Conservation (phyloP, 2,113 vertebrate genomes). For the Anser cygnoides region DNA sequence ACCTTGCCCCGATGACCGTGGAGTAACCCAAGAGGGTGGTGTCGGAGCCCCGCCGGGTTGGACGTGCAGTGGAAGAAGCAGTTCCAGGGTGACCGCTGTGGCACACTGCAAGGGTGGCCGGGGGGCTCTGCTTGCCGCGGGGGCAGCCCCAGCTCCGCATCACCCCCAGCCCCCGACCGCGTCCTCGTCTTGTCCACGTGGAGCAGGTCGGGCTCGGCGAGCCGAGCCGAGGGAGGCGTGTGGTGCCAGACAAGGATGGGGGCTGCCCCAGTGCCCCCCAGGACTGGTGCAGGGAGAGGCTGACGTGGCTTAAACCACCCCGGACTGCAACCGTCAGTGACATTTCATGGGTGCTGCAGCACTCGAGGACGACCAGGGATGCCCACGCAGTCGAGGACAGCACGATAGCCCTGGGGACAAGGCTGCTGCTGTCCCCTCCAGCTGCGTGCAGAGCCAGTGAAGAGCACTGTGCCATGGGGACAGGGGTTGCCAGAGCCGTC, state of each 20-base stretch:
- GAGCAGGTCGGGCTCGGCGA: not conserved
- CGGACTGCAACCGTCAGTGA: not conserved
- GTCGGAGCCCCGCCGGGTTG: not conserved
- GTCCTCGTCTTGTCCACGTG: not conserved
- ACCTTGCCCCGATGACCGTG: not conserved
- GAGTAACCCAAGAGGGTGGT: not conserved
- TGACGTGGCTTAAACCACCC: not conserved
- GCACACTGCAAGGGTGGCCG: not conserved
- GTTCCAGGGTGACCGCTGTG: not conserved
- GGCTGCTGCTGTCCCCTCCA: not conserved
- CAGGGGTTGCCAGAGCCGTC: not conserved
- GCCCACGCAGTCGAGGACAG: not conserved
- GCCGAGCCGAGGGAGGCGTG: not conserved
- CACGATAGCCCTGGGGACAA: not conserved
- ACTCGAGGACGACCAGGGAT: not conserved
- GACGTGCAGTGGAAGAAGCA: not conserved
- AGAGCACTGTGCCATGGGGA: not conserved
- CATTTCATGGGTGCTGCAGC: not conserved
- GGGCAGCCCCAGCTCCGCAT: not conserved
- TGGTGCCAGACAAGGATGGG: not conserved
- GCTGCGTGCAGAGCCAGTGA: not conserved
- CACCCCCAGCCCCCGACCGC: not conserved
- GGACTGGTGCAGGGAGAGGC: not conserved
- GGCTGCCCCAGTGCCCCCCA: not conserved
- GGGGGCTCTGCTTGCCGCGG: not conserved